These are phyloP conservation scores for Troglohyphantes excavatus DNA, from an alignment of 2,888 invertebrate species.

Conservation along the genomic window DNA sequence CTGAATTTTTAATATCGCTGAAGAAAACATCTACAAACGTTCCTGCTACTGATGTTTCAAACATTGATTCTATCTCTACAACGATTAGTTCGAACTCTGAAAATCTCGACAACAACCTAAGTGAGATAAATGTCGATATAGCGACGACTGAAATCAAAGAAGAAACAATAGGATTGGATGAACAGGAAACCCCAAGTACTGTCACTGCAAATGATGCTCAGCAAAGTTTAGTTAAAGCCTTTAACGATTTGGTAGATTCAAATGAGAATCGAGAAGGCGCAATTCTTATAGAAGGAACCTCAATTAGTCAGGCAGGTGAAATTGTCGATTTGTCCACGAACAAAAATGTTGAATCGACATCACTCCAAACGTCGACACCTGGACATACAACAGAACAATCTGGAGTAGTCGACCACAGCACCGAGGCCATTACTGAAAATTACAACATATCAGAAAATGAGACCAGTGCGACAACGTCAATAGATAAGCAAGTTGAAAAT, in stretches of 20 bases:
- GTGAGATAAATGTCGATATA: background rate
- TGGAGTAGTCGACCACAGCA: background rate
- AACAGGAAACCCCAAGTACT: background rate
- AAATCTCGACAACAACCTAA: background rate
- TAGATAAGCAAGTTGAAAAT: background rate
- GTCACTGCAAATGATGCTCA: background rate
- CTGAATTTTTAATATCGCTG: background rate
- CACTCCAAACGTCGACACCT: background rate
- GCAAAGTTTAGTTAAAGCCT: background rate
- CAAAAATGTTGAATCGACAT: background rate
- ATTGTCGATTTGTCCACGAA: background rate
- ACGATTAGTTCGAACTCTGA: background rate
- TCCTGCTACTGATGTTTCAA: background rate
- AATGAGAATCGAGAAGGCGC: constrained; percentile 4
- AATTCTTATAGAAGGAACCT: background rate
- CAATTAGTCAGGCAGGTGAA: background rate
- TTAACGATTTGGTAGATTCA: background rate
- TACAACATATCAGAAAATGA: background rate
- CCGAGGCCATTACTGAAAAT: background rate
- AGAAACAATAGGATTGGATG: background rate
- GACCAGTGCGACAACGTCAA: background rate
- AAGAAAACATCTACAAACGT: background rate
- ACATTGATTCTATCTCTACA: background rate
- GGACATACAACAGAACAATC: background rate
- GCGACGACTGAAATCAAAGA: constrained; percentile 11